These are phyloP conservation scores for Nomada fucata DNA, from an alignment of 2,888 invertebrate species.

Conservation along the genomic window DNA sequence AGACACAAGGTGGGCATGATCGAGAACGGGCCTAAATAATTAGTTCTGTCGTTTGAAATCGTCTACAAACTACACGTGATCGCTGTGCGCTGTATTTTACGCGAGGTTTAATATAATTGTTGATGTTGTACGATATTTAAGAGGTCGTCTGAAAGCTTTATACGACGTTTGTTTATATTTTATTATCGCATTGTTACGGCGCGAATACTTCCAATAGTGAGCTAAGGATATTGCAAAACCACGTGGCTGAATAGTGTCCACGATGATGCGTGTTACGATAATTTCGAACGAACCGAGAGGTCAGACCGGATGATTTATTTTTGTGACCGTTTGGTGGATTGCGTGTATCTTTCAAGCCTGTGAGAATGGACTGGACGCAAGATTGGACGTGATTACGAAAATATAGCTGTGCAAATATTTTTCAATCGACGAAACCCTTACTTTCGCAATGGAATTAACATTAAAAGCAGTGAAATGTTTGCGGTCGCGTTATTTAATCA, in stretches of 20 bases:
- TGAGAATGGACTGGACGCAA: not conserved
- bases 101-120: constrained; percentile 59
- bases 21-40: constrained; percentile 54
- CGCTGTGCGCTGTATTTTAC: constrained; percentile 38
- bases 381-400: not conserved
- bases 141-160: constrained; percentile 56
- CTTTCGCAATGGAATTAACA: too few species aligned
- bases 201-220: constrained; percentile 45
- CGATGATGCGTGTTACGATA: not conserved
- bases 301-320: not conserved
- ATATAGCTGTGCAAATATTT: too few species aligned
- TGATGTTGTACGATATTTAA: constrained; percentile 60
- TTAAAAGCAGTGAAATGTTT: too few species aligned
- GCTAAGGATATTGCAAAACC: constrained; percentile 38
- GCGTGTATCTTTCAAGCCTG: not conserved
- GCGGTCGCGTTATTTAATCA: too few species aligned
- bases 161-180: constrained; percentile 61
- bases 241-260: constrained; percentile 28
- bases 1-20: constrained; percentile 12
- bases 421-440: too few species aligned
- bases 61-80: constrained; percentile 30
- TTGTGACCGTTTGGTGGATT: not conserved
- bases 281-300: not conserved
- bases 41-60: constrained; percentile 15
- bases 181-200: constrained; percentile 55